Conservation (phyloP, 2,113 vertebrate genomes). For the Orientallactaga bullata region DNA sequence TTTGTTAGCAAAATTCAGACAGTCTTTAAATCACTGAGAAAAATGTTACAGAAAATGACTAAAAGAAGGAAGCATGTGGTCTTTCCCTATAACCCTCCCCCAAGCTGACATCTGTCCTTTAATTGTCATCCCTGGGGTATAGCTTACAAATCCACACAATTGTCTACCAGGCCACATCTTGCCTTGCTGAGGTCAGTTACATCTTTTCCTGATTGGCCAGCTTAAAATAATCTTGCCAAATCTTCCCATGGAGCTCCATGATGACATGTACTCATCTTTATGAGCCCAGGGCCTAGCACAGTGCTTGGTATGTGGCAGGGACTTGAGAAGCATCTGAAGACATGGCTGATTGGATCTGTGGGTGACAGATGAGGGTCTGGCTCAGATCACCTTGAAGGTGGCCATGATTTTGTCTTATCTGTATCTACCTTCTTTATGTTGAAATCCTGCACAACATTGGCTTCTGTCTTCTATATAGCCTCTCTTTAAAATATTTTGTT, state of each 20-base stretch:
- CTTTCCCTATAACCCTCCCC: neutral
- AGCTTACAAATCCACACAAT: neutral
- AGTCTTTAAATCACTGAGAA: neutral
- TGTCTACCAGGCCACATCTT: neutral
- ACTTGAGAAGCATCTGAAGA: neutral
- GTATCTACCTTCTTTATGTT: constrained; percentile 1
- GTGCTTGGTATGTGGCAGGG: neutral
- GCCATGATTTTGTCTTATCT: neutral
- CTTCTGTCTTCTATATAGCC: neutral
- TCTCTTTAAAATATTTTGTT: too few relatives aligned
- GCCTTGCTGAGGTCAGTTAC: neutral
- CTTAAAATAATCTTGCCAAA: neutral
- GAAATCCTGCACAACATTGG: neutral
- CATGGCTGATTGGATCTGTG: neutral
- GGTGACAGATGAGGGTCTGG: neutral
- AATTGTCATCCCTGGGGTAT: neutral
- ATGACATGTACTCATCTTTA: neutral
- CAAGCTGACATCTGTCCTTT: neutral
- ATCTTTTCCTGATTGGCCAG: neutral
- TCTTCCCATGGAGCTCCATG: neutral
- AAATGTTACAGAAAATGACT: neutral
- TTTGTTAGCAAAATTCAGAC: neutral
- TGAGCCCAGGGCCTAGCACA: neutral
- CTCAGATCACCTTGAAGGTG: neutral
- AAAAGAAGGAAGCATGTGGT: neutral